Evolutionary conservation across 2,888 invertebrate species (phyloP).

Genomic region (Xestoiulus laeticollis): DNA sequence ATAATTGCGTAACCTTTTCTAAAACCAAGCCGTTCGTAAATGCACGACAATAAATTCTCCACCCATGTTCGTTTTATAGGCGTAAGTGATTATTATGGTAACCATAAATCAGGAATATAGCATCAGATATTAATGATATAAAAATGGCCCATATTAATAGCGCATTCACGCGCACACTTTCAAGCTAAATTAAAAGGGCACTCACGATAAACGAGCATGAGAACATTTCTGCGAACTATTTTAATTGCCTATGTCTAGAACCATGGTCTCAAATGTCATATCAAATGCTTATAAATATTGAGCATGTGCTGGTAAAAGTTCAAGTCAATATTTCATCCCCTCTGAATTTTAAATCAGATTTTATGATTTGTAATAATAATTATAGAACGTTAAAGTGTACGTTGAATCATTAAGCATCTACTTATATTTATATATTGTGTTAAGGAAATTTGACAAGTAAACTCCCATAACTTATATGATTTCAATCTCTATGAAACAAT

Average conservation of each 20-base stretch:
- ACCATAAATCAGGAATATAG: conserved; percentile 40
- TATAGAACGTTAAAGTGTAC: too few relatives aligned
- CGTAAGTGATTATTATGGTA: conserved; percentile 38
- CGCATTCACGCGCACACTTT: conserved; percentile 35
- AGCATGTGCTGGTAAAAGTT: not conserved
- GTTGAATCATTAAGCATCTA: too few relatives aligned
- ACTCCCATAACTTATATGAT: not conserved
- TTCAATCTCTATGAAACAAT: not conserved
- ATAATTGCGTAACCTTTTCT: conserved; percentile 21
- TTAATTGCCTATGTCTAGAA: not conserved
- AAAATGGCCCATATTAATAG: conserved; percentile 31
- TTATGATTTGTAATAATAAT: not conserved
- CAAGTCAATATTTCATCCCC: not conserved
- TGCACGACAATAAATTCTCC: conserved; percentile 29
- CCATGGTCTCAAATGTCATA: not conserved
- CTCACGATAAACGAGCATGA: not conserved
- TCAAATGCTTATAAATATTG: not conserved
- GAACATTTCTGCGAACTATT: not conserved
- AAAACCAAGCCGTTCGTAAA: not conserved
- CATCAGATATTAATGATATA: conserved; percentile 43
- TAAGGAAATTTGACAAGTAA: too few relatives aligned
- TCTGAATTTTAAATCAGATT: not conserved
- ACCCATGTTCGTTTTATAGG: conserved; percentile 41
- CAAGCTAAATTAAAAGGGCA: conserved; percentile 38
- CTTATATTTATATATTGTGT: too few relatives aligned